Percentiles rank a stretch among this genome's conserved stretches.
Conservation (phyloP, 2,797 vertebrate species). For the Liasis olivaceus region DNA sequence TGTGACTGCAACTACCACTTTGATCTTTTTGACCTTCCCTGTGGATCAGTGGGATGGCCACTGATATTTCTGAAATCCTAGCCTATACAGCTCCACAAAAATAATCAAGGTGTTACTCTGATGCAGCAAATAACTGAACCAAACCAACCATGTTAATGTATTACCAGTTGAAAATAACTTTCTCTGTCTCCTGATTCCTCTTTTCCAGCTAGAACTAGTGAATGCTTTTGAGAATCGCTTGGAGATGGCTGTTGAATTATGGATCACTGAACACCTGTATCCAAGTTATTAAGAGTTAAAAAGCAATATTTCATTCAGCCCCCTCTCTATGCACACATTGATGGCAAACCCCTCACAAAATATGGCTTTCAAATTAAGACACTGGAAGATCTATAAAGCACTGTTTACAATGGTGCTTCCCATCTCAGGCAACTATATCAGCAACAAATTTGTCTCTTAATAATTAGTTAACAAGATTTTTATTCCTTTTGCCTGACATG, state of each 20-base stretch:
- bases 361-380: constrained; percentile 3
- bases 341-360: neutral
- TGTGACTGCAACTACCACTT: neutral
- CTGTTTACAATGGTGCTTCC: constrained; percentile 15
- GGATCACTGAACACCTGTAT: neutral
- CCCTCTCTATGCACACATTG: neutral
- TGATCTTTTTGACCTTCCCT: neutral
- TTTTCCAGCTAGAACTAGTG: neutral
- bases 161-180: neutral
- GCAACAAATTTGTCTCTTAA: constrained; percentile 9
- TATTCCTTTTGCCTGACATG: constrained; percentile 21
- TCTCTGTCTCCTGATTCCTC: neutral
- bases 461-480: constrained; percentile 20
- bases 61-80: neutral
- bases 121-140: neutral
- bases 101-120: neutral
- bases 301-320: neutral
- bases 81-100: neutral
- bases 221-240: neutral
- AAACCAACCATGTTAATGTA: neutral
- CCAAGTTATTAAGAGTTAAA: neutral
- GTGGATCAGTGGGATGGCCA: neutral
- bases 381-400: constrained; percentile 1
- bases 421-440: constrained; percentile 14
- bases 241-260: neutral